phyloP scores from a whole-genome alignment of 2,797 vertebrate genomes.

The Sebastes paucispinis region DNA sequence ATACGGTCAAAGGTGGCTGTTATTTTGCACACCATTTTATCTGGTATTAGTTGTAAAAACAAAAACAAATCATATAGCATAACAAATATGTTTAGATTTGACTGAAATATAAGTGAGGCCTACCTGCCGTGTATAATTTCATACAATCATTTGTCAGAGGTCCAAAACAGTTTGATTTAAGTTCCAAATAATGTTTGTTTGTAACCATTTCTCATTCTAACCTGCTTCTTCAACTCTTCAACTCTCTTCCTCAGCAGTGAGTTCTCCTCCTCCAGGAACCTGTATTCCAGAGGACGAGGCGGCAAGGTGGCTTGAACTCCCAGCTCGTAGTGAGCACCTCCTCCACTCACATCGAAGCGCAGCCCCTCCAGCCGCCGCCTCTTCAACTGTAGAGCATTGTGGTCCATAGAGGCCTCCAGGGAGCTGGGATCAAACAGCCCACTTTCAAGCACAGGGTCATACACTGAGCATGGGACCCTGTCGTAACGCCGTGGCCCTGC shows the following conservation, averaged over 20 bases:
- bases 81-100: background rate
- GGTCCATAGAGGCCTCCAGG: constrained; percentile 88
- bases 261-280: constrained; percentile 96
- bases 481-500: constrained; percentile 80
- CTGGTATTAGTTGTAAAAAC: background rate
- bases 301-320: constrained; percentile 83
- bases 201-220: constrained; percentile 50
- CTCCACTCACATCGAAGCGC: constrained; percentile 79
- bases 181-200: background rate
- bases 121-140: background rate
- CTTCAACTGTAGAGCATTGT: constrained; percentile 89
- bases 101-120: background rate
- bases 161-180: background rate
- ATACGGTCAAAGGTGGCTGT: background rate
- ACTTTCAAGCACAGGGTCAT: constrained; percentile 86
- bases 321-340: constrained; percentile 81
- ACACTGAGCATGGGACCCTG: constrained; percentile 82
- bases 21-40: background rate
- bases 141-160: background rate
- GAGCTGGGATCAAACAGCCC: constrained; percentile 82
- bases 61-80: background rate
- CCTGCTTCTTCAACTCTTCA: constrained; percentile 97
- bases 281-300: constrained; percentile 88
- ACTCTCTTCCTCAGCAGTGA: constrained; percentile 91
- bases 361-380: constrained; percentile 90